Evolutionary conservation across 2,113 vertebrate genomes (phyloP).

Genomic region (Pygoscelis antarcticus): DNA sequence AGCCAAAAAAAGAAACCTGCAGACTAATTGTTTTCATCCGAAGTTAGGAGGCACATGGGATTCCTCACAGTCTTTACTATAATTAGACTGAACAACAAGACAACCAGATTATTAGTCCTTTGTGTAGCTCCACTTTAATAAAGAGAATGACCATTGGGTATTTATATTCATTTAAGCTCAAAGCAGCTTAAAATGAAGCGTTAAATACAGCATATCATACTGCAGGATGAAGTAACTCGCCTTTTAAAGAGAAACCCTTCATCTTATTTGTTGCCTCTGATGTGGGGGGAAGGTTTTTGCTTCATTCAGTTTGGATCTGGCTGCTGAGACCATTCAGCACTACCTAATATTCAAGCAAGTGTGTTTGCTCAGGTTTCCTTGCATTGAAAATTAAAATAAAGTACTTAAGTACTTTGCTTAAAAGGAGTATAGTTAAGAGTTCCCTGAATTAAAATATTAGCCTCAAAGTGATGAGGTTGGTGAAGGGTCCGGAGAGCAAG

Average conservation of each 20-base stretch:
- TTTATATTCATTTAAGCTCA: conserved; percentile 47
- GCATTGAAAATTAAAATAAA: not conserved
- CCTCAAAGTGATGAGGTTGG: not conserved
- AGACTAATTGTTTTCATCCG: conserved; percentile 47
- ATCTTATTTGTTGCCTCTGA: not conserved
- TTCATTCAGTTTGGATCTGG: not conserved
- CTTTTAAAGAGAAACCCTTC: not conserved
- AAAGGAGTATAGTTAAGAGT: not conserved
- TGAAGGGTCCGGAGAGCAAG: too few species aligned
- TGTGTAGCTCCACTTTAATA: conserved; percentile 59
- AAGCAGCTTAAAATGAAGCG: not conserved
- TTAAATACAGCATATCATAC: conserved; percentile 40
- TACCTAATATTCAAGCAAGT: not conserved
- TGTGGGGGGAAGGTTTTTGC: not conserved
- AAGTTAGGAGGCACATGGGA: conserved; percentile 48
- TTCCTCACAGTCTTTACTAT: conserved; percentile 30
- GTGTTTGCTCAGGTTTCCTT: not conserved
- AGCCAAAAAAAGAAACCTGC: conserved; percentile 6
- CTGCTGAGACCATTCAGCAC: not conserved
- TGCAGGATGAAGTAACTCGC: not conserved
- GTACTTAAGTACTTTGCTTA: not conserved
- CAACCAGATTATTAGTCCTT: conserved; percentile 58
- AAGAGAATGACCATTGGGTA: conserved; percentile 61
- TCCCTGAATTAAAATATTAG: not conserved
- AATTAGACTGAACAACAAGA: conserved; percentile 61